Conservation (phyloP, 2,888 invertebrate genomes). For the Drosophila meridionalis region DNA sequence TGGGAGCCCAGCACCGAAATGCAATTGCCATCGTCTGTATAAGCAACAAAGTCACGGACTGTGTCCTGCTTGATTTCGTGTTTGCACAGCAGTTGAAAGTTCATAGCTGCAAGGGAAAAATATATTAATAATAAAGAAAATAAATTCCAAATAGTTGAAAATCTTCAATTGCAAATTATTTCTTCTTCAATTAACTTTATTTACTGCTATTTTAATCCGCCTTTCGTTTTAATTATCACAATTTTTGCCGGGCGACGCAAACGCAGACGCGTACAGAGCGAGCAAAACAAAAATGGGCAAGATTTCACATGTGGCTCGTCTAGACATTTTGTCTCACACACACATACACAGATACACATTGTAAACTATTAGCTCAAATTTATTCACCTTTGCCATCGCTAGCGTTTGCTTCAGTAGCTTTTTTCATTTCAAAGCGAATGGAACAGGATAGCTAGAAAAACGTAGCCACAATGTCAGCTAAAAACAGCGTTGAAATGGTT, state of each 20-base stretch:
- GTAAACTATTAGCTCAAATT: conserved; percentile 5
- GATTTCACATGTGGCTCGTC: conserved; percentile 21
- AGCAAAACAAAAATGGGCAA: conserved; percentile 53
- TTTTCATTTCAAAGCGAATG: conserved; percentile 51
- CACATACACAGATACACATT: neutral
- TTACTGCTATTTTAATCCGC: neutral
- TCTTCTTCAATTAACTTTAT: neutral
- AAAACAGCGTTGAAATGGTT: conserved; percentile 82
- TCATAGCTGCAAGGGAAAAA: conserved; percentile 6
- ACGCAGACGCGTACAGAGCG: conserved; percentile 48
- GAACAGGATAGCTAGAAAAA: neutral
- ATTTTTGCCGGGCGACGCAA: conserved; percentile 24
- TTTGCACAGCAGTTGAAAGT: conserved; percentile 63
- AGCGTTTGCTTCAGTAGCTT: conserved; percentile 46
- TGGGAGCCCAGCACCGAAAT: conserved; percentile 69
- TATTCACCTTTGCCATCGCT: conserved; percentile 30
- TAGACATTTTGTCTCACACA: conserved; percentile 13
- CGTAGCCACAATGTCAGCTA: conserved; percentile 49
- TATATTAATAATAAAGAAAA: neutral
- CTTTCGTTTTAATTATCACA: conserved; percentile 12
- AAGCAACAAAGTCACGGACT: conserved; percentile 64
- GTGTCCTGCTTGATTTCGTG: conserved; percentile 67
- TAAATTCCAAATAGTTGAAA: neutral
- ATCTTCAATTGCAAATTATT: neutral
- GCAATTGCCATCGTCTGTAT: conserved; percentile 39